A percentile compares a stretch with the other conserved stretches of the same genome.
These are phyloP conservation scores for Oligia strigilis DNA, from an alignment of 2,888 invertebrate species.

Conservation along the genomic window DNA sequence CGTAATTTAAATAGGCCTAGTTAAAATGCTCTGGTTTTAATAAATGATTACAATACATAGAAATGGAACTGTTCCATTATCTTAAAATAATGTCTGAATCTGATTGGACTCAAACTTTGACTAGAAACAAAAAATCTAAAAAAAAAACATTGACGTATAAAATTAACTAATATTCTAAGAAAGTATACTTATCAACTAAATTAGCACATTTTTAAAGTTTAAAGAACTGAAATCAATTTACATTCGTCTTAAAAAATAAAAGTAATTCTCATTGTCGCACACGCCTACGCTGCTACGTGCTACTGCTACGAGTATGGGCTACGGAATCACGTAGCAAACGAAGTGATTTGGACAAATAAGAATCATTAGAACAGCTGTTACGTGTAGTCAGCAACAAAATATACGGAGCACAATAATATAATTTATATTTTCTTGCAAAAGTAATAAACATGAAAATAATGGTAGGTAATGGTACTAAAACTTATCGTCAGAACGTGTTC, in stretches of 20 bases:
- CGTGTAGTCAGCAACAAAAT: slow-evolving; percentile 10
- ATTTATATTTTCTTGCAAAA: not conserved
- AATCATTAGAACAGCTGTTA: slow-evolving; percentile 14
- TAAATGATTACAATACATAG: not conserved
- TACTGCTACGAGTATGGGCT: slow-evolving; percentile 12
- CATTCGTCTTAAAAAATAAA: not conserved
- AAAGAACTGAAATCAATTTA: not conserved
- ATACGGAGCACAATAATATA: not conserved
- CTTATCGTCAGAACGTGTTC: not conserved
- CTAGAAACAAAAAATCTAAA: not conserved
- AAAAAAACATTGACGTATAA: not conserved
- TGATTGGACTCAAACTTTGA: not conserved
- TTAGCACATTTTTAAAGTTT: not conserved
- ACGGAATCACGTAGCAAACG: slow-evolving; percentile 57
- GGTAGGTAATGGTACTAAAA: not conserved
- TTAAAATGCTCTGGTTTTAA: not conserved
- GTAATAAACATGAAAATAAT: not conserved
- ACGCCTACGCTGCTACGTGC: slow-evolving; percentile 39
- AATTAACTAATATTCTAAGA: not conserved
- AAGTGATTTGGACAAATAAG: slow-evolving; percentile 34
- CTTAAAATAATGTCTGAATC: not conserved
- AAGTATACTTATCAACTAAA: not conserved
- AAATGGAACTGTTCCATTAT: not conserved
- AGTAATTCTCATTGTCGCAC: slow-evolving; percentile 8
- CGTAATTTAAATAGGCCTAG: not conserved